Evolutionary conservation across 37 sponge, comb jelly and placozoan genomes (phyloP).

Genomic region (Crambe crambe): DNA sequence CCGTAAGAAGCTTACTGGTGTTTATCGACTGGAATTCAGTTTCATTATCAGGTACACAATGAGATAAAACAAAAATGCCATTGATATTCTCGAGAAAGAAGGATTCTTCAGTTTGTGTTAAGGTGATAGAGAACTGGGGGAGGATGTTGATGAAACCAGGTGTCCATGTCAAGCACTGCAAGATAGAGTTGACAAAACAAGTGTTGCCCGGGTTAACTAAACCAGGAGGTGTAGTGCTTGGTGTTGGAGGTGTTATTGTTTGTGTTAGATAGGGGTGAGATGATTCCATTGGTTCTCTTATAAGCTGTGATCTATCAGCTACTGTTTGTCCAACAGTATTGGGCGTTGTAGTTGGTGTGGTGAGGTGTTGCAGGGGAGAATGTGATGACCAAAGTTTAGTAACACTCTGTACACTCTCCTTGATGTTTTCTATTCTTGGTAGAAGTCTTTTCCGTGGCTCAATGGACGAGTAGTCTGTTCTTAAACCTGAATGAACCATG

Average conservation of each 20-base stretch:
- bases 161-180: slow-evolving; percentile 49
- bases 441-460: not conserved
- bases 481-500: not conserved
- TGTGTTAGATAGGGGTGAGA: not conserved
- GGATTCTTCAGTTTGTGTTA: not conserved
- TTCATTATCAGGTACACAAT: slow-evolving; percentile 1
- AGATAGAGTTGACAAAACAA: slow-evolving; percentile 43
- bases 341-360: not conserved
- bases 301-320: too few relatives aligned
- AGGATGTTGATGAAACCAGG: slow-evolving; percentile 24
- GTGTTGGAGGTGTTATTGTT: slow-evolving; percentile 11
- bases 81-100: not conserved
- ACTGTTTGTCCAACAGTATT: too few relatives aligned
- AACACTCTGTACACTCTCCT: not conserved
- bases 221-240: slow-evolving; percentile 42
- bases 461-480: not conserved
- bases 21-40: slow-evolving; percentile 2
- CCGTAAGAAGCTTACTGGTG: slow-evolving; percentile 3
- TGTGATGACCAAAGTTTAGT: not conserved
- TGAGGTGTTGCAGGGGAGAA: not conserved
- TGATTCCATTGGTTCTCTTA: not conserved
- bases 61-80: not conserved
- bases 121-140: not conserved
- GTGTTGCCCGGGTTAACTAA: slow-evolving; percentile 46
- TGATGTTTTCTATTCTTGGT: not conserved